phyloP scores from a whole-genome alignment of 2,888 invertebrate genomes.

The Spodoptera littoralis region DNA sequence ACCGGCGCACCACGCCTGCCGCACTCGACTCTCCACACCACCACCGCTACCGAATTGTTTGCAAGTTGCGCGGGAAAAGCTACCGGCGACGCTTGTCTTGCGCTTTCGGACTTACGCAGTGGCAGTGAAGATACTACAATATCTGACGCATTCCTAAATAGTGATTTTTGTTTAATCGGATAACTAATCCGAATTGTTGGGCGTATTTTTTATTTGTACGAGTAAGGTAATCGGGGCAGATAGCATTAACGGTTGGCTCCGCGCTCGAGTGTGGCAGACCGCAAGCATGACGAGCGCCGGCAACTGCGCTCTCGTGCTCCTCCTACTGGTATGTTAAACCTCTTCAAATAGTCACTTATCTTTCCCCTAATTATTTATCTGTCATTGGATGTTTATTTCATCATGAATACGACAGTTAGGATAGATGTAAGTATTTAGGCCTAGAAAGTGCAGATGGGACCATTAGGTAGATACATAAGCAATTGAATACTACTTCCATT shows the following conservation, averaged over 20 bases:
- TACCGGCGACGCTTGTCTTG: slow-evolving; percentile 48
- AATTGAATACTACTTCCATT: slow-evolving; percentile 29
- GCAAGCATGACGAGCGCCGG: slow-evolving; percentile 87
- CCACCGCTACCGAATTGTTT: slow-evolving; percentile 55
- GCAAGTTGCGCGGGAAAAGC: slow-evolving; percentile 60
- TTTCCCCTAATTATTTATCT: not conserved
- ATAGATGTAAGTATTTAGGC: not conserved
- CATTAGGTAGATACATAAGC: slow-evolving; percentile 1
- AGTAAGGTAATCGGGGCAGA: slow-evolving; percentile 88
- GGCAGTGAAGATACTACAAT: slow-evolving; percentile 61
- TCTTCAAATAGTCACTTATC: slow-evolving; percentile 16
- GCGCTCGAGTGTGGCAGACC: slow-evolving; percentile 88
- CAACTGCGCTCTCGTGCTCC: slow-evolving; percentile 81
- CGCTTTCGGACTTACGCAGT: slow-evolving; percentile 50
- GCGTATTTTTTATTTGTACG: slow-evolving; percentile 77
- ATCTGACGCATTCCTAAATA: slow-evolving; percentile 42
- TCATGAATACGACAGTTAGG: too few relatives aligned
- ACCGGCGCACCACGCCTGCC: slow-evolving; percentile 78
- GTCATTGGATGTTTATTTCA: too few relatives aligned
- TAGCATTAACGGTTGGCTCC: slow-evolving; percentile 87
- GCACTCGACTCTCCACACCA: slow-evolving; percentile 38
- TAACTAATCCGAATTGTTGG: slow-evolving; percentile 47
- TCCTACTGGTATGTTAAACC: slow-evolving; percentile 78
- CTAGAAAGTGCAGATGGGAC: slow-evolving; percentile 23
- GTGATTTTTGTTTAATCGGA: slow-evolving; percentile 57